A percentile compares a stretch with the other conserved stretches of the same genome.
phyloP scores from a whole-genome alignment of 2,797 vertebrate genomes.

The Chelonia mydas region DNA sequence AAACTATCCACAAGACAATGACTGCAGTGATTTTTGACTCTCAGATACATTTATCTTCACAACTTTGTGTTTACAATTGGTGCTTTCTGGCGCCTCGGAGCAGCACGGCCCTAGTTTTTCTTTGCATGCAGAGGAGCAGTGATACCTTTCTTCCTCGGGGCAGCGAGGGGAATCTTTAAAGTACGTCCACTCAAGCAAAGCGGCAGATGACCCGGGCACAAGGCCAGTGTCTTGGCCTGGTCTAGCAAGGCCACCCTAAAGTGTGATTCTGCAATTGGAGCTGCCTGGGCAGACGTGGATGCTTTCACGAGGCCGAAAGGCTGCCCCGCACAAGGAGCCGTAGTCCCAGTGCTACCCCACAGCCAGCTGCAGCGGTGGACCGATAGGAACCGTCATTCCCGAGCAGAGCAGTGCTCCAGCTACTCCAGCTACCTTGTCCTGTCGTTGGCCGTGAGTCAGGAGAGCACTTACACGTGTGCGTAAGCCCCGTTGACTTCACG shows the following conservation, averaged over 20 bases:
- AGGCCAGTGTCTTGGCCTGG: neutral
- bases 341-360: neutral
- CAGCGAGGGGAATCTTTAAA: accelerated
- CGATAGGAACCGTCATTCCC: neutral
- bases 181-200: no score
- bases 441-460: neutral
- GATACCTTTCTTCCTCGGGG: no score
- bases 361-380: neutral
- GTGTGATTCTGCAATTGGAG: neutral
- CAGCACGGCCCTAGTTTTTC: neutral
- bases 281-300: neutral
- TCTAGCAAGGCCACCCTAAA: neutral
- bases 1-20: constrained; percentile 19
- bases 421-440: neutral
- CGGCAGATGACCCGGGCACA: no score
- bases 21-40: constrained; percentile 57
- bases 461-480: neutral
- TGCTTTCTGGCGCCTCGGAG: neutral
- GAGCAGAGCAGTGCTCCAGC: neutral
- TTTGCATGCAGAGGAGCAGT: neutral
- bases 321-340: neutral
- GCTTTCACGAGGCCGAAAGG: no score
- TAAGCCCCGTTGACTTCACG: neutral
- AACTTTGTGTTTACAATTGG: neutral
- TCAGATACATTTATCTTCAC: constrained; percentile 4